Evolutionary conservation across 2,888 invertebrate species (phyloP), one percentile per base, ranked within the genome.

Genomic region (Bugula neritina): DNA sequence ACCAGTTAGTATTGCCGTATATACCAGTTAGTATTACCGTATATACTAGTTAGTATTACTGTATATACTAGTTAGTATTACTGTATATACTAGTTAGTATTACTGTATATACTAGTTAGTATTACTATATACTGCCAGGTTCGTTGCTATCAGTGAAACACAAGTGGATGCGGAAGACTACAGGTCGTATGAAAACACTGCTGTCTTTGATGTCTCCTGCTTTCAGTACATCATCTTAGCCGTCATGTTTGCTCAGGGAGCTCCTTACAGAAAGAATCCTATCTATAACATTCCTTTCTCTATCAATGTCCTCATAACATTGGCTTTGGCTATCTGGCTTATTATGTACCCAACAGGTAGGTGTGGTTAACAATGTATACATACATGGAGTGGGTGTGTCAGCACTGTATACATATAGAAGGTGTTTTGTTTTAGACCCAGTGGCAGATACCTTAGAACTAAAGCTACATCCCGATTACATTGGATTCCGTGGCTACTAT

Each of bases 161-260:
- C 76, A 75, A 43, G 43, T 43, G 5, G 43, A 43, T 5, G 80
- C 80, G 13, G 78, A 80, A 55, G 76, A 80, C 58, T 80, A 78
- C 70, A 69, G 31, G 52, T 77, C 79, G 69, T 78, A 80, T 72
- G 81, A 81, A 81, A 92, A 91, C 79, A 90, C 91, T 0, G 90
- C 90, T 0, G 86, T 92, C 54, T 93, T 92, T 84, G 87, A 89
- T 72, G 86, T 91, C 35, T 90, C 91, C 54, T 87, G 88, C 75
- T 92, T 89, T 84, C 93, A 93, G 85, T 92, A 92, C 81, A 87
- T 92, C 71, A 89, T 89, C 73, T 85, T 92, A 80, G 92, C 91
- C 1, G 86, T 90, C 74, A 89, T 91, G 2, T 92, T 92, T 81
- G 91, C 91, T 21, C 92, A 91, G 81, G 92, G 92, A 69, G 87